These are phyloP conservation scores for Ateles fusciceps DNA, from an alignment of 2,797 vertebrate genomes.

Conservation along the genomic window DNA sequence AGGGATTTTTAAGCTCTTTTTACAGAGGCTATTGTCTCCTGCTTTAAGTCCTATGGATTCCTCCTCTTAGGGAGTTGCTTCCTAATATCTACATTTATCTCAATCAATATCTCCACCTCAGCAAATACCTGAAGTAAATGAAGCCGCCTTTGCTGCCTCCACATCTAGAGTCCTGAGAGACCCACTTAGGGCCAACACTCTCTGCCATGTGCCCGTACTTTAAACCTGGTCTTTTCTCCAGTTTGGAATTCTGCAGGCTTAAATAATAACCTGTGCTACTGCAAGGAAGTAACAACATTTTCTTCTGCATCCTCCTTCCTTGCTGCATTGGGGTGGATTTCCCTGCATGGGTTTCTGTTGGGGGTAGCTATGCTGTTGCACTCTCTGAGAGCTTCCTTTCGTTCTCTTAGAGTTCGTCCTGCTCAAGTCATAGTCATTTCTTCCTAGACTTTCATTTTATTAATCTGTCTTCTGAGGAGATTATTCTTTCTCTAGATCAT, in stretches of 20 bases:
- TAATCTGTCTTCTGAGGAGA: not conserved
- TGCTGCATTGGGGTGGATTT: rapidly evolving
- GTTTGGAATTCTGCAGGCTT: not conserved
- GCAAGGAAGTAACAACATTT: not conserved
- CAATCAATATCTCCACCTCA: not conserved
- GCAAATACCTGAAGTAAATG: not conserved
- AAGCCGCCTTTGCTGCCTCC: not conserved
- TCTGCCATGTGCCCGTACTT: not conserved
- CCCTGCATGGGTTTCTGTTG: too few relatives aligned
- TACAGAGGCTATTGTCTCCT: not conserved
- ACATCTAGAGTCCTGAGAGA: not conserved
- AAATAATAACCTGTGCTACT: too few relatives aligned
- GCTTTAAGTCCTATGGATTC: not conserved
- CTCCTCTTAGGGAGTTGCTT: not conserved
- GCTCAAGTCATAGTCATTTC: not conserved
- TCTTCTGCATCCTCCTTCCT: not conserved
- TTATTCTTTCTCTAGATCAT: not conserved
- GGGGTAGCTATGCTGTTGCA: not conserved
- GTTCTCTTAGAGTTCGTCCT: not conserved
- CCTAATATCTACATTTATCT: not conserved
- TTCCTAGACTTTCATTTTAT: not conserved
- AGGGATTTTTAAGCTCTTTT: not conserved
- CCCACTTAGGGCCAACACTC: not conserved
- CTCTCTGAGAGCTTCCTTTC: not conserved
- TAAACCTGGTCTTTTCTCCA: not conserved